Evolutionary conservation across 2,888 invertebrate species (phyloP).

Genomic region (Nemotelus nigrinus): DNA sequence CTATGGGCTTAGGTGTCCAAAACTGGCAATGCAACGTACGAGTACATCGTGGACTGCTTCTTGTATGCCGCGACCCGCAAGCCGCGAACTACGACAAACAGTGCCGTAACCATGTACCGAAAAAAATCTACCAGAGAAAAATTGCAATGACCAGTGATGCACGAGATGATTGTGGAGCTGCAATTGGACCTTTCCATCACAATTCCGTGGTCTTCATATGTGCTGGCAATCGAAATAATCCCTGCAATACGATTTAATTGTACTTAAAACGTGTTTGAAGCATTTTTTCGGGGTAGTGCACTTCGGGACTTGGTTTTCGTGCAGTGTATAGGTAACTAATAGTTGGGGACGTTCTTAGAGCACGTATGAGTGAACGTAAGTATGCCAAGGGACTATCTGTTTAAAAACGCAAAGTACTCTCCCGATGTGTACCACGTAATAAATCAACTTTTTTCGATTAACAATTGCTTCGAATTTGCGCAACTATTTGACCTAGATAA

Average conservation of each 20-base stretch:
- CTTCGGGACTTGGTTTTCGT: background rate
- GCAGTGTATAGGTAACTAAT: too few species aligned
- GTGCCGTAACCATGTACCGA: conserved; percentile 17
- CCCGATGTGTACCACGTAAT: too few species aligned
- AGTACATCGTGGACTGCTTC: background rate
- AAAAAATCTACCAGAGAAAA: conserved; percentile 33
- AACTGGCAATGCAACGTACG: background rate
- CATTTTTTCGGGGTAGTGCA: conserved; percentile 39
- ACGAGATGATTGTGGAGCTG: conserved; percentile 38
- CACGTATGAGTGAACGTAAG: too few species aligned
- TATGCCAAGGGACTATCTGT: too few species aligned
- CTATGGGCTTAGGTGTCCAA: conserved; percentile 28
- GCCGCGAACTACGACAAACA: background rate
- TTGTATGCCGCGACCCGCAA: background rate
- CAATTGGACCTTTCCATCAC: conserved; percentile 36
- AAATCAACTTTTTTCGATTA: too few species aligned
- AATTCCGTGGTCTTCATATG: conserved; percentile 42
- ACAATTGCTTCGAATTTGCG: too few species aligned
- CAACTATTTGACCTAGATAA: too few species aligned
- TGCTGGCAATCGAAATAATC: conserved; percentile 45
- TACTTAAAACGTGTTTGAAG: conserved; percentile 45
- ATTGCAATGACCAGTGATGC: conserved; percentile 43
- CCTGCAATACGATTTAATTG: conserved; percentile 43
- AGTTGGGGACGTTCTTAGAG: too few species aligned
- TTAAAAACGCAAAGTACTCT: too few species aligned